phyloP scores from a whole-genome alignment of 2,113 vertebrate species.

The Pycnonotus jocosus region DNA sequence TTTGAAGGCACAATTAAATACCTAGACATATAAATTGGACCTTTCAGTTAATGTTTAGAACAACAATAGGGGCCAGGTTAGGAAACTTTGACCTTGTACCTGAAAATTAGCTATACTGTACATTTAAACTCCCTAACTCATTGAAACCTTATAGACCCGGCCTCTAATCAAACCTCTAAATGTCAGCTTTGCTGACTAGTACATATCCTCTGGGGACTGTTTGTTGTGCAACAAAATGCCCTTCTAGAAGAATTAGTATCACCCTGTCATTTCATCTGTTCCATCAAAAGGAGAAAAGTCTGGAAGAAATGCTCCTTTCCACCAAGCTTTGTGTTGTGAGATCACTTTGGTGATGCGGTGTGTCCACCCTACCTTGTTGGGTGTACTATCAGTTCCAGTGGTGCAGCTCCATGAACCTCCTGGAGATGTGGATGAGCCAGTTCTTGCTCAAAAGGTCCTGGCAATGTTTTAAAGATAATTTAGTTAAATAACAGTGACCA shows the following conservation, averaged over 20 bases:
- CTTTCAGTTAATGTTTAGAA: background rate
- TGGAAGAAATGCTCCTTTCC: background rate
- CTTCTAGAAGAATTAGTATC: background rate
- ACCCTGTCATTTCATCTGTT: background rate
- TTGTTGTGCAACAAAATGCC: background rate
- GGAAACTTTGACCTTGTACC: background rate
- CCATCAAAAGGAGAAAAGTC: background rate
- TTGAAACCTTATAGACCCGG: background rate
- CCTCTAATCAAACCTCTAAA: background rate
- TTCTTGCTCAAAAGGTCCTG: background rate
- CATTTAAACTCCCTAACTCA: background rate
- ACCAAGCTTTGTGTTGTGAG: background rate
- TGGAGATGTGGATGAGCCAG: background rate
- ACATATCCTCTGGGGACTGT: background rate
- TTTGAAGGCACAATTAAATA: constrained; percentile 17
- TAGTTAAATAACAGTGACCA: background rate
- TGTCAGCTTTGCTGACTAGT: background rate
- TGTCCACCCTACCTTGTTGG: background rate
- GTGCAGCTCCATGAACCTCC: background rate
- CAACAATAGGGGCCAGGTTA: background rate
- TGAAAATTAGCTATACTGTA: background rate
- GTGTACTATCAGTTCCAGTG: background rate
- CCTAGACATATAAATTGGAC: background rate
- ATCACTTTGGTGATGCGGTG: background rate
- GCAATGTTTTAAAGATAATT: background rate